A percentile compares a stretch with the other conserved stretches of the same genome.
Evolutionary conservation across 2,888 invertebrate genomes (phyloP).

Genomic region (Lasioglossum pauxillum): DNA sequence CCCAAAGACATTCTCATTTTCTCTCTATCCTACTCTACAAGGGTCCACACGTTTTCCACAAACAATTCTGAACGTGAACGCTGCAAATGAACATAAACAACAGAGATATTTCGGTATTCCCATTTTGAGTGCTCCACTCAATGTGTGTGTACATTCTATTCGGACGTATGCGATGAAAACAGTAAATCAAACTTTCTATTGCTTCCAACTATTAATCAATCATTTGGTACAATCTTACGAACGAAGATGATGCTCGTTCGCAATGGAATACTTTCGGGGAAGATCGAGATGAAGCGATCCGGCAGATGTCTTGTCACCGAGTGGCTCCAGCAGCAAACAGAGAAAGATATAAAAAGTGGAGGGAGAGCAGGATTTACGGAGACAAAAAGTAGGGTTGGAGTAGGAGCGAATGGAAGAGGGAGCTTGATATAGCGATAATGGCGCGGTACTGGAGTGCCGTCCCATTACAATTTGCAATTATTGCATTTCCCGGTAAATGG

Average conservation of each 20-base stretch:
- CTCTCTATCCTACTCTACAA: background rate
- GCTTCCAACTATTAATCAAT: background rate
- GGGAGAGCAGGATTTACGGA: conserved; percentile 26
- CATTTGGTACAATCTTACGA: background rate
- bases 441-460: conserved; percentile 73
- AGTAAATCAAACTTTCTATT: too few relatives aligned
- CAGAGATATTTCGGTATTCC: background rate
- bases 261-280: background rate
- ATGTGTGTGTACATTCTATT: background rate
- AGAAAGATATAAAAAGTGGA: conserved; percentile 4
- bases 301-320: conserved; percentile 16
- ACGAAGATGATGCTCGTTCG: background rate
- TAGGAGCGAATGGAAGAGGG: conserved; percentile 45
- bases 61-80: background rate
- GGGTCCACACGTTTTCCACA: background rate
- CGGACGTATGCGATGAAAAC: background rate
- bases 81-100: background rate
- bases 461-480: conserved; percentile 83
- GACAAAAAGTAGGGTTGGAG: conserved; percentile 44
- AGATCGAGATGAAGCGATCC: background rate
- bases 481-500: conserved; percentile 81
- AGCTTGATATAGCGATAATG: conserved; percentile 78
- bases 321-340: background rate
- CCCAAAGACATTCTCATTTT: background rate
- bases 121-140: background rate